These are phyloP conservation scores for Pterostichus niger DNA, from an alignment of 2,888 invertebrate species.

Conservation along the genomic window DNA sequence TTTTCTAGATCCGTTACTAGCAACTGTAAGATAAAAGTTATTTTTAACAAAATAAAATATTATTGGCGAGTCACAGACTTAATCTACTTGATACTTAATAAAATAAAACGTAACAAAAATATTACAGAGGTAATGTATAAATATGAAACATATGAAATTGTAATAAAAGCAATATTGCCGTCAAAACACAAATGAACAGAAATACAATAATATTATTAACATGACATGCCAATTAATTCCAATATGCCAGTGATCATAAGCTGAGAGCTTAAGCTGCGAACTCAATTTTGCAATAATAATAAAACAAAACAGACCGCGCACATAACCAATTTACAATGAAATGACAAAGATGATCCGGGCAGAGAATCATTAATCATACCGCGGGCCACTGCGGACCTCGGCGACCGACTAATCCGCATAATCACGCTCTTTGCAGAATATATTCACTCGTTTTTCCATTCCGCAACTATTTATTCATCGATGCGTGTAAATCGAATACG, in stretches of 20 bases:
- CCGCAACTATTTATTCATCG: constrained; percentile 48
- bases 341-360: constrained; percentile 46
- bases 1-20: no score
- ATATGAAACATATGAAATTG: no score
- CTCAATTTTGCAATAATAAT: constrained; percentile 20
- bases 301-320: constrained; percentile 18
- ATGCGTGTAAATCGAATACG: constrained; percentile 29
- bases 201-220: constrained; percentile 5
- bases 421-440: constrained; percentile 52
- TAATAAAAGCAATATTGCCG: no score
- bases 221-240: constrained; percentile 14
- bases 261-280: constrained; percentile 9
- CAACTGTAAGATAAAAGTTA: no score
- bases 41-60: no score
- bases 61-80: no score
- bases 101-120: no score
- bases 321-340: constrained; percentile 43
- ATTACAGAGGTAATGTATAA: no score
- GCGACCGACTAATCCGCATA: constrained; percentile 32
- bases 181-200: no score
- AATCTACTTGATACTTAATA: no score
- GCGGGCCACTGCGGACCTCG: not conserved
- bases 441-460: constrained; percentile 48
- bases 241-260: constrained; percentile 14
- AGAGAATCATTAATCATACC: constrained; percentile 27